Conservation (phyloP, 2,797 vertebrate species). For the Chelmon rostratus region DNA sequence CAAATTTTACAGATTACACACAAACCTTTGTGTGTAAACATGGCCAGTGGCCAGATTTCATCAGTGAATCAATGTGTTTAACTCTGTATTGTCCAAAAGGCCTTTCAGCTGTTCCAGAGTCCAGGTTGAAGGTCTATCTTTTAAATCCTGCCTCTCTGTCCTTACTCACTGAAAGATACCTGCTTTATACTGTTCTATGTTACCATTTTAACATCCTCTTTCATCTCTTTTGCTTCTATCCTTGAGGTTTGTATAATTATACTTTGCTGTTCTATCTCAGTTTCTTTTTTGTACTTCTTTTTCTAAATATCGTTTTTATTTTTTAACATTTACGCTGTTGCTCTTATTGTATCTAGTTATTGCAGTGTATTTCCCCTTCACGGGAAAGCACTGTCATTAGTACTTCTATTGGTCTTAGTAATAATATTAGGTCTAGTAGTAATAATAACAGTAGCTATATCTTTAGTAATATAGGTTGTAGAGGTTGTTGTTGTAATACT, state of each 20-base stretch:
- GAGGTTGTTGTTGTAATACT: too few species aligned
- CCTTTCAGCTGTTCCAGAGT: neutral
- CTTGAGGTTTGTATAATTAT: neutral
- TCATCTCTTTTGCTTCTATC: neutral
- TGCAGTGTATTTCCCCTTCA: neutral
- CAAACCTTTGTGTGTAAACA: neutral
- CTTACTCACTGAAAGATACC: conserved; percentile 2
- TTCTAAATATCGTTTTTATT: neutral
- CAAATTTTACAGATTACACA: neutral
- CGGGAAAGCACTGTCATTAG: neutral
- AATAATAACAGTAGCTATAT: neutral
- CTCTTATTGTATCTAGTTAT: neutral
- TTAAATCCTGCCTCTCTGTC: too few species aligned
- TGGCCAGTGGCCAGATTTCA: conserved; percentile 3
- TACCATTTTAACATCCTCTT: conserved; percentile 4
- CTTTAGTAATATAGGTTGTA: too few species aligned
- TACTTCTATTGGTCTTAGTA: neutral
- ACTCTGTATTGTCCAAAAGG: neutral
- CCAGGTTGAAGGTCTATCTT: conserved; percentile 5
- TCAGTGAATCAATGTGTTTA: neutral
- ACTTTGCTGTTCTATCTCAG: neutral
- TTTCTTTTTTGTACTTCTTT: neutral
- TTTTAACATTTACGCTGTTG: neutral
- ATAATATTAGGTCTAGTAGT: neutral
- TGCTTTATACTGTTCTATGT: too few species aligned